Conservation (phyloP, 1,140 invertebrate species). For the Pygmarrhopalites habei region DNA sequence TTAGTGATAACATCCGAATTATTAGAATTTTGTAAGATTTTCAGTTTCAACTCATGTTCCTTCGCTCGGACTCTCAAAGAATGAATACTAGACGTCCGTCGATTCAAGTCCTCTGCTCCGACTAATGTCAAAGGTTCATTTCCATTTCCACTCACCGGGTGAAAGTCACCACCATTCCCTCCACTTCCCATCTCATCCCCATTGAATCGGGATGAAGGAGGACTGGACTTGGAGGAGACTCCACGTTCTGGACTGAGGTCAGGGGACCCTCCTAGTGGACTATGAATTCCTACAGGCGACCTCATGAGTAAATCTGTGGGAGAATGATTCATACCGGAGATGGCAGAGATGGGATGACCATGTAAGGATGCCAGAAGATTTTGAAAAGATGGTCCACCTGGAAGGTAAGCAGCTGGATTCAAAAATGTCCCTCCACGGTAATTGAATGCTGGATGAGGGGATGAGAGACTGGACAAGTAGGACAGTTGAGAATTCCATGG, state of each 20-base stretch:
- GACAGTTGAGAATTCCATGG: slow-evolving; percentile 43
- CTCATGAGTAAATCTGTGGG: slow-evolving; percentile 40
- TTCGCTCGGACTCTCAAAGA: slow-evolving; percentile 80
- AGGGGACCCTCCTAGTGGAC: slow-evolving; percentile 25
- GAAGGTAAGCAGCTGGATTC: slow-evolving; percentile 41
- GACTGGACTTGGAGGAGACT: slow-evolving; percentile 17
- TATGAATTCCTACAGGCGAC: slow-evolving; percentile 37
- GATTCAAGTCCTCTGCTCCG: slow-evolving; percentile 53
- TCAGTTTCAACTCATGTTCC: slow-evolving; percentile 80
- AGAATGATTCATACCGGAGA: slow-evolving; percentile 43
- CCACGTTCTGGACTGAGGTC: slow-evolving; percentile 19
- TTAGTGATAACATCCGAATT: slow-evolving; percentile 8
- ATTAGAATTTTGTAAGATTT: slow-evolving; percentile 19
- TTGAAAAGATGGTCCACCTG: slow-evolving; percentile 60
- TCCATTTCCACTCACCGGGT: slow-evolving; percentile 1
- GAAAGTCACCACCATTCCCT: slow-evolving; percentile 11
- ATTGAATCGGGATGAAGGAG: not conserved
- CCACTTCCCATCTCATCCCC: slow-evolving; percentile 10
- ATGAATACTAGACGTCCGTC: slow-evolving; percentile 80
- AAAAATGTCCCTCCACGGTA: slow-evolving; percentile 38
- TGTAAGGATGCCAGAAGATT: slow-evolving; percentile 67
- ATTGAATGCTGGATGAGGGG: slow-evolving; percentile 29
- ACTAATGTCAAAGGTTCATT: slow-evolving; percentile 8
- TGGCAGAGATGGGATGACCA: slow-evolving; percentile 48
- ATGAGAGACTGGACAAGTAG: slow-evolving; percentile 27